phyloP scores from a whole-genome alignment of 2,797 vertebrate genomes.

The Streptopelia turtur region DNA sequence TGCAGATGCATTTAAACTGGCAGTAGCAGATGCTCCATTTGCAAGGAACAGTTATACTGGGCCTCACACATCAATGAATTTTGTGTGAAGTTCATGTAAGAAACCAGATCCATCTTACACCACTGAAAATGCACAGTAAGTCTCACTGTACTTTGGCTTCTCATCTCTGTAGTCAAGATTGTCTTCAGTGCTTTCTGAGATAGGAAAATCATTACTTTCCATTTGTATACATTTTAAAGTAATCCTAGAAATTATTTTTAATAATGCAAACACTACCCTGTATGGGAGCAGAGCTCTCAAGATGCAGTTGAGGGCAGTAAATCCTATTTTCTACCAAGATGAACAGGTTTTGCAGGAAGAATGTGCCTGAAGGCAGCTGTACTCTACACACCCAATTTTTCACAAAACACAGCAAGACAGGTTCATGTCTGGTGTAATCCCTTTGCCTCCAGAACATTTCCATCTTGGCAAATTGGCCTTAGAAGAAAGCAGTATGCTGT shows the following conservation, averaged over 20 bases:
- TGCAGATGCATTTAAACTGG: neutral
- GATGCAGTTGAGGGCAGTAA: conserved; percentile 56
- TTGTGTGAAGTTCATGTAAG: neutral
- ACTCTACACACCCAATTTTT: conserved; percentile 57
- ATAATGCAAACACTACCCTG: neutral
- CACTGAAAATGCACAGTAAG: neutral
- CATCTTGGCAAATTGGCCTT: conserved; percentile 4
- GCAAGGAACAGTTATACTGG: neutral
- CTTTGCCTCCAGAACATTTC: conserved; percentile 53
- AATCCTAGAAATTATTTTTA: neutral
- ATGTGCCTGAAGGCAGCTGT: conserved; percentile 35
- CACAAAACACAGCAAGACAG: conserved; percentile 55
- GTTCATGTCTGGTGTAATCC: conserved; percentile 66
- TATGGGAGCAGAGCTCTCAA: neutral
- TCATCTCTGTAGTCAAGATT: neutral
- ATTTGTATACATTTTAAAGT: neutral
- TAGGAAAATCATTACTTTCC: neutral
- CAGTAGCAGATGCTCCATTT: neutral
- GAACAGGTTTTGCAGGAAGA: conserved; percentile 70
- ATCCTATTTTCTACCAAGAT: conserved; percentile 46
- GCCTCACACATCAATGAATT: neutral
- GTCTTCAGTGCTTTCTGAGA: neutral
- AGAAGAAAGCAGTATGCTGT: neutral
- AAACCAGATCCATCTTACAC: neutral
- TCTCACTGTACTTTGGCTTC: neutral